These are phyloP conservation scores for Speoplatyrhinus poulsoni DNA, from an alignment of 2,113 vertebrate species.

Conservation along the genomic window DNA sequence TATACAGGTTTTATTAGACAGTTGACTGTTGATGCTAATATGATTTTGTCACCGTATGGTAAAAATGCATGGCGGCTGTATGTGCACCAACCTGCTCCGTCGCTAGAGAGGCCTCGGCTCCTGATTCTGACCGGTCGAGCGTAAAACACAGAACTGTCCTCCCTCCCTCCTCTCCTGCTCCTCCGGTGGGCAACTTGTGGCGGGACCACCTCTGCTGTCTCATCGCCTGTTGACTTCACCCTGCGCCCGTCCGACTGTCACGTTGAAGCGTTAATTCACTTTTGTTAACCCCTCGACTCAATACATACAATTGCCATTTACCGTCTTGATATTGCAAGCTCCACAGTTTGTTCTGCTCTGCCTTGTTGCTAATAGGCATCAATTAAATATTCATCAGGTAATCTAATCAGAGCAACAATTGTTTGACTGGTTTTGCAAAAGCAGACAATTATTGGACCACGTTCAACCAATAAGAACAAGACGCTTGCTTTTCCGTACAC, in stretches of 20 bases:
- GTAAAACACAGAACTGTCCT: conserved; percentile 66
- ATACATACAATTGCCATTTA: no score
- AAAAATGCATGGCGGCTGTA: background rate
- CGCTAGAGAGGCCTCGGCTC: conserved; percentile 41
- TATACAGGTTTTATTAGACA: background rate
- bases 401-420: no score
- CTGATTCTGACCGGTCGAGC: conserved; percentile 69
- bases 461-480: no score
- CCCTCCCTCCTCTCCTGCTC: conserved; percentile 33
- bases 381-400: no score
- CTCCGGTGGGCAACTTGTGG: conserved; percentile 44
- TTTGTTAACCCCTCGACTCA: no score
- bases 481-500: no score
- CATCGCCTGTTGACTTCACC: conserved; percentile 78
- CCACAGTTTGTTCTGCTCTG: no score
- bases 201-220: conserved; percentile 28
- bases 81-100: conserved; percentile 47
- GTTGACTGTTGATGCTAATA: background rate
- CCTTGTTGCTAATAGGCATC: no score
- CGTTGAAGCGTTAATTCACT: background rate
- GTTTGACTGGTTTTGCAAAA: no score
- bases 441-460: no score
- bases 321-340: no score
- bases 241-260: conserved; percentile 69
- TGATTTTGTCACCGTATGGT: background rate